These are phyloP conservation scores for Mallotus villosus DNA, from an alignment of 2,797 vertebrate species.

Conservation along the genomic window DNA sequence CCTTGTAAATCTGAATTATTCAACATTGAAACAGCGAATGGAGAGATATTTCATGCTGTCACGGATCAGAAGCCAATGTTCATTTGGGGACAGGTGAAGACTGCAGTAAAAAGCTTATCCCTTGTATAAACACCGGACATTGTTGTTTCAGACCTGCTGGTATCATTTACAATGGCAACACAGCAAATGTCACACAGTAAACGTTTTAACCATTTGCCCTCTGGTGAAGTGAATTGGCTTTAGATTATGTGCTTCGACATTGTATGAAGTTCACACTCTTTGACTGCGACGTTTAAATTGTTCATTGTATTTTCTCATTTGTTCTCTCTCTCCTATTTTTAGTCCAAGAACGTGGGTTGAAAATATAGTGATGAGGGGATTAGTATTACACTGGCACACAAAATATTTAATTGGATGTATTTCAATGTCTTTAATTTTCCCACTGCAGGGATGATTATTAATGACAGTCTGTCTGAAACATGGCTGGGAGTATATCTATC, in stretches of 20 bases:
- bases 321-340: conserved; percentile 18
- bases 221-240: conserved; percentile 1
- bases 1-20: conserved; percentile 4
- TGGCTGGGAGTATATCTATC: neutral
- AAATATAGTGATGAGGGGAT: neutral
- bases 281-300: conserved; percentile 16
- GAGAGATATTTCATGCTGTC: conserved; percentile 18
- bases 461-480: neutral
- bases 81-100: conserved; percentile 45
- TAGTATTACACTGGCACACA: conserved; percentile 1
- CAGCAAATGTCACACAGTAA: conserved; percentile 48
- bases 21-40: conserved; percentile 5
- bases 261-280: conserved; percentile 7
- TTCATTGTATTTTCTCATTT: conserved; percentile 2
- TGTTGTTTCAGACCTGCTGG: conserved; percentile 48
- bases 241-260: conserved; percentile 1
- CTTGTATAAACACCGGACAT: conserved; percentile 56
- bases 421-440: neutral
- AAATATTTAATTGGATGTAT: conserved; percentile 3
- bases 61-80: conserved; percentile 37
- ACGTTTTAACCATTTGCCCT: conserved; percentile 2
- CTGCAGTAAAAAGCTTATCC: conserved; percentile 66
- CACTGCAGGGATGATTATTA: no score
- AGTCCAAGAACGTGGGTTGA: neutral
- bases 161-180: conserved; percentile 61